Percentiles rank a stretch among this genome's conserved stretches.
Evolutionary conservation across 2,113 vertebrate species (phyloP).

Genomic region (Triplophysa siluroides): DNA sequence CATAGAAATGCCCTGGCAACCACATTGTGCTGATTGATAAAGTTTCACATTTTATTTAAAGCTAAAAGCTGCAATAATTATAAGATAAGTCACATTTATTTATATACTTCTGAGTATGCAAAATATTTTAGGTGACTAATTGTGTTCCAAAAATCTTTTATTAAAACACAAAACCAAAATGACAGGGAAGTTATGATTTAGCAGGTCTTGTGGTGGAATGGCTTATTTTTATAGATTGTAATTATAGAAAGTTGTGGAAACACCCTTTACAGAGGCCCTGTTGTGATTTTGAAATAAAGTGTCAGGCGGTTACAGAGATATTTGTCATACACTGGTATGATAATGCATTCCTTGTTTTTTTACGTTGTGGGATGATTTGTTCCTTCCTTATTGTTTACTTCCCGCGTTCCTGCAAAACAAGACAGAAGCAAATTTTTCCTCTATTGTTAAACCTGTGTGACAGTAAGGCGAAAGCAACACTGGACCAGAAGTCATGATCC

Average conservation of each 20-base stretch:
- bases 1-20: too few relatives aligned
- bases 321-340: slow-evolving; percentile 19
- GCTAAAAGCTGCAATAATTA: too few relatives aligned
- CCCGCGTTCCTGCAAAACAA: neutral
- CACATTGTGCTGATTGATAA: too few relatives aligned
- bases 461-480: neutral
- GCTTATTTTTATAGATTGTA: slow-evolving; percentile 33
- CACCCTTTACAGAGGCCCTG: slow-evolving; percentile 20
- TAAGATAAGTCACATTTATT: too few relatives aligned
- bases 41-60: too few relatives aligned
- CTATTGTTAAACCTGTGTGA: neutral
- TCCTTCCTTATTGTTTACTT: neutral
- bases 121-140: neutral
- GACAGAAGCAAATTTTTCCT: neutral
- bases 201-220: slow-evolving; percentile 31
- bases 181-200: slow-evolving; percentile 1
- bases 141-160: neutral
- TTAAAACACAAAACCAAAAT: slow-evolving; percentile 7
- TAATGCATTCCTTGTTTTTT: slow-evolving; percentile 12
- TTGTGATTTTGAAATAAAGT: slow-evolving; percentile 19
- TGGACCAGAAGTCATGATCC: neutral
- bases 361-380: neutral
- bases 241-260: slow-evolving; percentile 31
- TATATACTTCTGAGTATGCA: too few relatives aligned
- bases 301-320: slow-evolving; percentile 11